phyloP scores from a whole-genome alignment of 2,113 vertebrate genomes.

The Pachyramphus minor region DNA sequence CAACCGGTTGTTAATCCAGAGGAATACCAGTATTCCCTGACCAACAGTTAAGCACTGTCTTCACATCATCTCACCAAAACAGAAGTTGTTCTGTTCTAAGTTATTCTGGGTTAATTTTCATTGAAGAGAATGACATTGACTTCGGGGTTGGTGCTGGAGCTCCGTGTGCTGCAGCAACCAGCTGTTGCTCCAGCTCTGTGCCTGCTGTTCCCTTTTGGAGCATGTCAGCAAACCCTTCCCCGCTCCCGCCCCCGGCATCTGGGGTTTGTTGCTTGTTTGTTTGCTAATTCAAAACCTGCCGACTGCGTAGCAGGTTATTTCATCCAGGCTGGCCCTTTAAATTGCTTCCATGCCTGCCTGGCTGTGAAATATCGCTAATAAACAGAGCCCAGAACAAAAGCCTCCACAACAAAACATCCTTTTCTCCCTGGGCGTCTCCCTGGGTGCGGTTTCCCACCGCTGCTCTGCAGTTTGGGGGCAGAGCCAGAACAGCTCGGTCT shows the following conservation, averaged over 20 bases:
- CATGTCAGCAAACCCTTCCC: not conserved
- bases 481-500: not conserved
- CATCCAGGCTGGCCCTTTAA: slow-evolving; percentile 20
- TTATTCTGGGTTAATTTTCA: not conserved
- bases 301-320: not conserved
- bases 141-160: not conserved
- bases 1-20: not conserved
- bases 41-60: not conserved
- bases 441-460: slow-evolving; percentile 43
- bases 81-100: not conserved
- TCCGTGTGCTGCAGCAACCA: not conserved
- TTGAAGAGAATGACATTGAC: no score
- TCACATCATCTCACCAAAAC: not conserved
- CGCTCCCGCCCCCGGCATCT: not conserved
- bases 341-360: not conserved
- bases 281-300: not conserved
- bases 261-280: not conserved
- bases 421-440: slow-evolving; percentile 1
- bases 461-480: not conserved
- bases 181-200: not conserved
- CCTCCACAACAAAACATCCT: slow-evolving; percentile 41
- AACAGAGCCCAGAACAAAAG: slow-evolving; percentile 41
- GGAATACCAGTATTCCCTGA: not conserved
- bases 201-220: not conserved
- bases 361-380: not conserved